phyloP scores from a whole-genome alignment of 2,888 invertebrate genomes.

The Oeneis ivallda region DNA sequence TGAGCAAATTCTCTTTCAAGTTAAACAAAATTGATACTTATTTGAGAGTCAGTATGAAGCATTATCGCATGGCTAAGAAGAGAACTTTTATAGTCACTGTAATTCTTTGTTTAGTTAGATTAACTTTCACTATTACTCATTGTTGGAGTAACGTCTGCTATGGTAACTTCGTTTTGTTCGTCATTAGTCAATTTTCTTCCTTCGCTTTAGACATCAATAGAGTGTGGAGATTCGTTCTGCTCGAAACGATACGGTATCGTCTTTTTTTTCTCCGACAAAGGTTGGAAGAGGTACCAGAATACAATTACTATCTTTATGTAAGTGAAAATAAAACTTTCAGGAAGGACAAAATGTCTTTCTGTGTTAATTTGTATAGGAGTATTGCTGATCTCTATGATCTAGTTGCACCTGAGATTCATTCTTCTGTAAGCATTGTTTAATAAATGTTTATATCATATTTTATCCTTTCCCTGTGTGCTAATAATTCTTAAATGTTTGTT shows the following conservation, averaged over 20 bases:
- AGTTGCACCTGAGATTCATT: slow-evolving; percentile 61
- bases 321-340: slow-evolving; percentile 57
- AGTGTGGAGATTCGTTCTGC: slow-evolving; percentile 65
- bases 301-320: slow-evolving; percentile 60
- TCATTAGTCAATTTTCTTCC: slow-evolving; percentile 55
- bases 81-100: slow-evolving; percentile 48
- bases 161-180: slow-evolving; percentile 45
- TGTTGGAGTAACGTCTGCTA: slow-evolving; percentile 53
- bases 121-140: slow-evolving; percentile 51
- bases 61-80: slow-evolving; percentile 47
- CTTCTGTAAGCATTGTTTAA: slow-evolving; percentile 56
- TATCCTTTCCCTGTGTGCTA: too few relatives aligned
- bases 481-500: slow-evolving; percentile 41
- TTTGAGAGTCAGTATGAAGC: slow-evolving; percentile 52
- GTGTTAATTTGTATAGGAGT: slow-evolving; percentile 56
- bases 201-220: slow-evolving; percentile 64
- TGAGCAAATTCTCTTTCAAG: slow-evolving; percentile 49
- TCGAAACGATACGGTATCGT: slow-evolving; percentile 60
- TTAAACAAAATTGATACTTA: slow-evolving; percentile 54
- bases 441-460: neutral
- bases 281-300: slow-evolving; percentile 56
- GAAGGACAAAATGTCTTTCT: slow-evolving; percentile 60
- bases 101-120: slow-evolving; percentile 53
- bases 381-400: slow-evolving; percentile 63
- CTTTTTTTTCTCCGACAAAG: slow-evolving; percentile 57